Evolutionary conservation across 1,140 invertebrate genomes (phyloP), one percentile per base, ranked within the genome.

Genomic region (Euglossa dilemma): DNA sequence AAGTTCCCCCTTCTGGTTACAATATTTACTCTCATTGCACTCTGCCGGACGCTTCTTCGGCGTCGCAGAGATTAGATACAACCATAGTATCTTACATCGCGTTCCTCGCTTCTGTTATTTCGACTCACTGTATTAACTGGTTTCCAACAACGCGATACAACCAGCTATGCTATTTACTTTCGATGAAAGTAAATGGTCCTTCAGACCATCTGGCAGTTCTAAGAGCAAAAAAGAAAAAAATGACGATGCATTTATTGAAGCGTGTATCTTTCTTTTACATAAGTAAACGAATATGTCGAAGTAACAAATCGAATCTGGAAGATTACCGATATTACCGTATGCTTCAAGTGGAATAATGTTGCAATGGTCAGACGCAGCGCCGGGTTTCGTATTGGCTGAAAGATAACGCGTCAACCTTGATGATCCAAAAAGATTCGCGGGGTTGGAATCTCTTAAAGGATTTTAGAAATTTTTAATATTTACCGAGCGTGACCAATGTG

Each of bases 11-110:
- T 83, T 79, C 63, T 77, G 72, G 23, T 57, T 75, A 74, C 63
- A 80, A 56, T 88, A 88, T 88, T 88, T 88, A 83, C 57, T 87
- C 77, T 84, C 45, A 56, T 75, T 80, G 78, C 77, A 50, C 63
- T 75, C 63, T 43, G 59, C n/a, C 69, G 71, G 61, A 63, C 71
- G 73, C 45, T 77, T 25, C 69, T 79, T 57, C 66, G 25, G 2
- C 56, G 50, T 52, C 43, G 63, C 16, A 12, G 47, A 88, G 87
- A 88, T 88, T 88, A 88, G 86, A 88, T 87, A 88, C 63, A 87
- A 85, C 43, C 23, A n/a, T 52, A 50, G 74, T 87, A 87, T 87
- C 86, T 72, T 80, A 63, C 59, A 82, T 57, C 63, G 43, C 47
- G 66, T 63, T 74, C 50, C 70, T 23, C 67, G 70, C 20, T 18